phyloP scores from a whole-genome alignment of 2,113 vertebrate species.

The Silurus meridionalis region DNA sequence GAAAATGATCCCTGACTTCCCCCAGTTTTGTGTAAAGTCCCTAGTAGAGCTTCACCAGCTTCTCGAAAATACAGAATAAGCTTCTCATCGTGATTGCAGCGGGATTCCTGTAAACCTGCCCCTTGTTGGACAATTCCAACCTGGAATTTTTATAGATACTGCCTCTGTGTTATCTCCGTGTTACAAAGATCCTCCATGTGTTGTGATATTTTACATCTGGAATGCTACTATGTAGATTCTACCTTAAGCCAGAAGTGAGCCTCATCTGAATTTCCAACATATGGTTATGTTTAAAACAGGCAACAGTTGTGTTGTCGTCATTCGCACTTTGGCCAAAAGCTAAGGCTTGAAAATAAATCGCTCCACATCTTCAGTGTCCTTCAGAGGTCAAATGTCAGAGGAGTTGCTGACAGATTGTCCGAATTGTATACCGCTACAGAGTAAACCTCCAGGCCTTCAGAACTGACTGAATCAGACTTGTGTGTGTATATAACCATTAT shows the following conservation, averaged over 20 bases:
- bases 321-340: background rate
- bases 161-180: conserved; percentile 68
- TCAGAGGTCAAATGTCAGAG: conserved; percentile 52
- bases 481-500: background rate
- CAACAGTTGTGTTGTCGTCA: background rate
- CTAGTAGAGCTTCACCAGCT: background rate
- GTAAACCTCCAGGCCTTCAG: background rate
- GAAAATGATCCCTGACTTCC: background rate
- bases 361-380: conserved; percentile 29
- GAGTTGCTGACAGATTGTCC: conserved; percentile 54
- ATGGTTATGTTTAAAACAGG: conserved; percentile 64
- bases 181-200: conserved; percentile 57
- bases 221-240: conserved; percentile 65
- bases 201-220: conserved; percentile 60
- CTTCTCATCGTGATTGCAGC: background rate
- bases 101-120: conserved; percentile 3
- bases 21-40: too few relatives aligned
- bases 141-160: conserved; percentile 46
- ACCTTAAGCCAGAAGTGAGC: conserved; percentile 49
- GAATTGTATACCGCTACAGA: conserved; percentile 6
- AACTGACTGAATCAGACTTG: background rate
- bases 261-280: conserved; percentile 48
- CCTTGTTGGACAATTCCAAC: conserved; percentile 34
- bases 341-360: conserved; percentile 43
- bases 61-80: background rate